phyloP scores from a whole-genome alignment of 1,140 invertebrate species.

The Zaprionus vittiger region DNA sequence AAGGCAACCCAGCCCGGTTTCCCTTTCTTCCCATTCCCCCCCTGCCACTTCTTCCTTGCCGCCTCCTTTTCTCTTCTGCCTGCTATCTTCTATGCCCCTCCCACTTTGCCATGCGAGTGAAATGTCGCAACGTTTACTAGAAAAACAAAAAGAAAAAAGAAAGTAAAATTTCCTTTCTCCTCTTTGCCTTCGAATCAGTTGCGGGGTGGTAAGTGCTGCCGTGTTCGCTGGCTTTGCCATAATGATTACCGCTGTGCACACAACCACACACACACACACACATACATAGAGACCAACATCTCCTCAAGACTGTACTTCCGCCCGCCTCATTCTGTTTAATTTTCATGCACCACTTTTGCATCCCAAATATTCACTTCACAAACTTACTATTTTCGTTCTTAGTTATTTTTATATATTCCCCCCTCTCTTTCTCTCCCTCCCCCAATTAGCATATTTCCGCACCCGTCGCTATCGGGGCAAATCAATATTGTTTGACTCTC shows the following conservation, averaged over 20 bases:
- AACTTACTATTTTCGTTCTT: constrained; percentile 43
- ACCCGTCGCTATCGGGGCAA: constrained; percentile 4
- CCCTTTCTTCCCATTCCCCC: neutral
- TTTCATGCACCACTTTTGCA: constrained; percentile 43
- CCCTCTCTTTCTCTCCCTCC: neutral
- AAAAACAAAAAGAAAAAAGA: constrained; percentile 18
- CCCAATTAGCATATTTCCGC: constrained; percentile 34
- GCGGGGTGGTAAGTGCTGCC: neutral
- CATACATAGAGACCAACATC: neutral
- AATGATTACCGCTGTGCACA: constrained; percentile 58
- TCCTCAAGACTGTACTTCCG: constrained; percentile 17
- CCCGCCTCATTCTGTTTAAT: constrained; percentile 49
- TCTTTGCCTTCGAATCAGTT: neutral
- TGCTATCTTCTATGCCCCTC: neutral
- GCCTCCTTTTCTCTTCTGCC: neutral
- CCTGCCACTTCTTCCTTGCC: neutral
- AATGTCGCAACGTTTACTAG: constrained; percentile 41
- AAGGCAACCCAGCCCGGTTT: constrained; percentile 13
- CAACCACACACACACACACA: constrained; percentile 21
- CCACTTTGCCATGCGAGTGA: constrained; percentile 15
- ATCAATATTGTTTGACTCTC: constrained; percentile 26
- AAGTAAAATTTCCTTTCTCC: neutral
- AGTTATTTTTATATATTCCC: constrained; percentile 36
- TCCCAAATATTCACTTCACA: constrained; percentile 59
- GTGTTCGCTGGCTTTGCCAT: constrained; percentile 18